phyloP scores from a whole-genome alignment of 1,140 invertebrate genomes.

The Bradysia coprophila region DNA sequence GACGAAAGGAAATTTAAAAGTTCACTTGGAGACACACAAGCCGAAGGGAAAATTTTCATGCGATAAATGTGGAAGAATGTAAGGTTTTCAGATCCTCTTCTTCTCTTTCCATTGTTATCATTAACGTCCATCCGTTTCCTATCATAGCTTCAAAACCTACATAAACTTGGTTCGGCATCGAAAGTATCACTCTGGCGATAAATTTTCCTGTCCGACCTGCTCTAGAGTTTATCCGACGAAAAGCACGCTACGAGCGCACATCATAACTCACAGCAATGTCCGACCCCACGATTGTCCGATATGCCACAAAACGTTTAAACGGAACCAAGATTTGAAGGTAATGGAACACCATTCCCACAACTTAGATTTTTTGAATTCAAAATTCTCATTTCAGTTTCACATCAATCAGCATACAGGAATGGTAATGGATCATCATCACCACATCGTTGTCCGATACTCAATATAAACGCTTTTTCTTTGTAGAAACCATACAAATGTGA shows the following conservation, averaged over 20 bases:
- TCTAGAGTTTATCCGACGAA: slow-evolving; percentile 48
- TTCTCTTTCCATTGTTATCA: background rate
- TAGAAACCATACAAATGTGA: slow-evolving; percentile 62
- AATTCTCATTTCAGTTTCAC: slow-evolving; percentile 51
- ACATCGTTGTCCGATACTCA: too few relatives aligned
- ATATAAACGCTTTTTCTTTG: too few relatives aligned
- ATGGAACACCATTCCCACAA: slow-evolving; percentile 4
- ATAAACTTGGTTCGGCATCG: slow-evolving; percentile 44
- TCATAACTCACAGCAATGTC: slow-evolving; percentile 47
- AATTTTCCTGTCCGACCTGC: slow-evolving; percentile 44
- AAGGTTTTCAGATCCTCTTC: slow-evolving; percentile 20
- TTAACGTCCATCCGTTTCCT: slow-evolving; percentile 3
- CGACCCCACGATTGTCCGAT: slow-evolving; percentile 47
- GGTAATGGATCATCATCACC: too few relatives aligned
- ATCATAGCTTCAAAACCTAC: slow-evolving; percentile 45
- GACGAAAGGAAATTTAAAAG: slow-evolving; percentile 40
- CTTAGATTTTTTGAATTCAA: slow-evolving; percentile 11
- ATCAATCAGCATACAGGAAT: slow-evolving; percentile 66
- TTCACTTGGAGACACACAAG: slow-evolving; percentile 42
- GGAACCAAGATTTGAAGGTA: slow-evolving; percentile 54
- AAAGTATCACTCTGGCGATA: slow-evolving; percentile 40
- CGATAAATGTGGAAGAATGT: slow-evolving; percentile 49
- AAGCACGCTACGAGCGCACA: slow-evolving; percentile 47
- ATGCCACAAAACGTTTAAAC: slow-evolving; percentile 55
- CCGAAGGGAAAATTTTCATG: slow-evolving; percentile 41